Conservation (phyloP, 2,797 vertebrate genomes). For the Decapterus maruadsi region DNA sequence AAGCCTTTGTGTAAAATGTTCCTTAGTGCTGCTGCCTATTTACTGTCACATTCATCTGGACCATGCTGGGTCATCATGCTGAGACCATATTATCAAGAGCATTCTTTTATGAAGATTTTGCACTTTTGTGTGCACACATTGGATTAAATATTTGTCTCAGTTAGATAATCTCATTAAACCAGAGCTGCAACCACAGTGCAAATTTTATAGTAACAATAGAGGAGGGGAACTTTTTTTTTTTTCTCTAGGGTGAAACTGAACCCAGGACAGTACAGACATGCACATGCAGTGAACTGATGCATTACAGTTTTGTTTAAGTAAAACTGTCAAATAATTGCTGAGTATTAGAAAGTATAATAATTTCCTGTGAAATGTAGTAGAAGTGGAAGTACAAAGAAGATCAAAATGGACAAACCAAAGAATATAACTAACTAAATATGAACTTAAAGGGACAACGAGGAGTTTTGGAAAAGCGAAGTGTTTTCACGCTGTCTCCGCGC, state of each 20-base stretch:
- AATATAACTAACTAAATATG: too few relatives aligned
- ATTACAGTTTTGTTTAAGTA: background rate
- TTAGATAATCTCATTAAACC: slow-evolving; percentile 13
- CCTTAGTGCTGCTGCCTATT: slow-evolving; percentile 42
- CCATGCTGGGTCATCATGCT: background rate
- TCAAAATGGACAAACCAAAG: background rate
- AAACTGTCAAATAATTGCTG: too few relatives aligned
- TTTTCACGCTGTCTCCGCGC: too few relatives aligned
- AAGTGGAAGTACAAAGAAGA: too few relatives aligned
- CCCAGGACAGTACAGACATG: too few relatives aligned
- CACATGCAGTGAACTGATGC: background rate
- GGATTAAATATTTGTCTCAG: background rate
- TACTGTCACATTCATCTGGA: slow-evolving; percentile 43
- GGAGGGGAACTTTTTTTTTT: background rate
- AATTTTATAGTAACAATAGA: background rate
- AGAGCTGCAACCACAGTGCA: background rate
- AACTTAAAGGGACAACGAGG: too few relatives aligned
- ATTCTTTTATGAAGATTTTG: slow-evolving; percentile 20
- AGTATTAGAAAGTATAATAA: too few relatives aligned
- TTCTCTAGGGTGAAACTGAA: background rate
- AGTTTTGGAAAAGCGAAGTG: too few relatives aligned
- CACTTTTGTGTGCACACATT: background rate
- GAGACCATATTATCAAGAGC: background rate
- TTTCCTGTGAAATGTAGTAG: too few relatives aligned
- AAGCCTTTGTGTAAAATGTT: slow-evolving; percentile 44